phyloP scores from a whole-genome alignment of 2,888 invertebrate species.

The Tetramorium bicarinatum region DNA sequence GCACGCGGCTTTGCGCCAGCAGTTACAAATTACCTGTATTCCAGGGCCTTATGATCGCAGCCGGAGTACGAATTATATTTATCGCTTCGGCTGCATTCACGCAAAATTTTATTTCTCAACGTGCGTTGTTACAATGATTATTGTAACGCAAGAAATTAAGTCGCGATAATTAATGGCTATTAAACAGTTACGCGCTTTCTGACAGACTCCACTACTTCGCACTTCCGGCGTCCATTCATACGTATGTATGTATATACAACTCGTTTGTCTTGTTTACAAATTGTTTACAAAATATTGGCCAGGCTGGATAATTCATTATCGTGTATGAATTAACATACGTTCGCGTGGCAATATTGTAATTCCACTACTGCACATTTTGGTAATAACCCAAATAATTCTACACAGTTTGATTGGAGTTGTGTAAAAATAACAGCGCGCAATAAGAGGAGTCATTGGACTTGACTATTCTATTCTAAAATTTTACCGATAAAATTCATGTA shows the following conservation, averaged over 20 bases:
- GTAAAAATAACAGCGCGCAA: background rate
- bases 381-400: constrained; percentile 4
- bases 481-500: background rate
- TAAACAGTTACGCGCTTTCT: constrained; percentile 6
- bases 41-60: constrained; percentile 19
- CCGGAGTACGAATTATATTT: constrained; percentile 26
- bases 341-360: background rate
- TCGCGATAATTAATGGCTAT: constrained; percentile 29
- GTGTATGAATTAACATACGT: background rate
- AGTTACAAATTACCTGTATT: constrained; percentile 48
- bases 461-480: background rate
- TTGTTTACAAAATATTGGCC: constrained; percentile 2
- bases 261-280: constrained; percentile 42
- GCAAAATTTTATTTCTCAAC: constrained; percentile 25
- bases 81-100: background rate
- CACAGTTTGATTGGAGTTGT: background rate
- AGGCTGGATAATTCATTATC: constrained; percentile 31
- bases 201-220: constrained; percentile 7
- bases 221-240: background rate
- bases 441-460: background rate
- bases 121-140: background rate
- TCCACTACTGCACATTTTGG: background rate
- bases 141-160: constrained; percentile 34
- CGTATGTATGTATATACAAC: background rate
- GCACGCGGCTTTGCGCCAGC: constrained; percentile 48